Conservation (phyloP, 37 sponge, comb jelly and placozoan species). For the Bolinopsis microptera region DNA sequence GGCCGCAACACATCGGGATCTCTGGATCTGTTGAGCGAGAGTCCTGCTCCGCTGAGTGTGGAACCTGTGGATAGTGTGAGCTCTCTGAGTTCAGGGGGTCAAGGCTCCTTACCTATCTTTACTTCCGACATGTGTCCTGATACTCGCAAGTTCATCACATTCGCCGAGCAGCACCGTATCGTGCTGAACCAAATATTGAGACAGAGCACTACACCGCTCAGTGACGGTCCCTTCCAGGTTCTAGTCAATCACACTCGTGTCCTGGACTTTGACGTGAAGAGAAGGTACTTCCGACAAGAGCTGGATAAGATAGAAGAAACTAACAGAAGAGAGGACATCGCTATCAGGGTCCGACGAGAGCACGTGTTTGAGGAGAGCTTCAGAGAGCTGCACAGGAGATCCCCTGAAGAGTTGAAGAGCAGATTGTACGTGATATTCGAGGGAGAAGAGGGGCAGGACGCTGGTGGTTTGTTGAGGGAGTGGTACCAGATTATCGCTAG, state of each 20-base stretch:
- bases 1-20: conserved; percentile 9
- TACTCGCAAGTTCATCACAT: conserved; percentile 85
- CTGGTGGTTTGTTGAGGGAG: conserved; percentile 93
- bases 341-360: conserved; percentile 81
- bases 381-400: conserved; percentile 87
- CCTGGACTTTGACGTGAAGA: conserved; percentile 98
- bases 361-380: conserved; percentile 95
- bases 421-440: conserved; percentile 95
- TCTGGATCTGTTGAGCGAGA: conserved; percentile 28
- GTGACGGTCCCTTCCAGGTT: conserved; percentile 93
- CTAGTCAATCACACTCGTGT: conserved; percentile 91
- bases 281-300: conserved; percentile 94
- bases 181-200: conserved; percentile 97
- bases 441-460: conserved; percentile 99
- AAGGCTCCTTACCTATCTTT: conserved; percentile 66
- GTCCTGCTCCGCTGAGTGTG: conserved; percentile 50
- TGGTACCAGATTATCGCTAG: conserved; percentile 98
- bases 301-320: conserved; percentile 82
- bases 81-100: conserved; percentile 19
- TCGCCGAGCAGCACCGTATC: conserved; percentile 91
- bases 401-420: conserved; percentile 86
- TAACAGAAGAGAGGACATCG: conserved; percentile 85
- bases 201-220: conserved; percentile 82
- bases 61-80: conserved; percentile 59
- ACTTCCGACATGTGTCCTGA: conserved; percentile 75